Evolutionary conservation across 1,140 invertebrate genomes (phyloP).

Genomic region (Drosophila sp.): DNA sequence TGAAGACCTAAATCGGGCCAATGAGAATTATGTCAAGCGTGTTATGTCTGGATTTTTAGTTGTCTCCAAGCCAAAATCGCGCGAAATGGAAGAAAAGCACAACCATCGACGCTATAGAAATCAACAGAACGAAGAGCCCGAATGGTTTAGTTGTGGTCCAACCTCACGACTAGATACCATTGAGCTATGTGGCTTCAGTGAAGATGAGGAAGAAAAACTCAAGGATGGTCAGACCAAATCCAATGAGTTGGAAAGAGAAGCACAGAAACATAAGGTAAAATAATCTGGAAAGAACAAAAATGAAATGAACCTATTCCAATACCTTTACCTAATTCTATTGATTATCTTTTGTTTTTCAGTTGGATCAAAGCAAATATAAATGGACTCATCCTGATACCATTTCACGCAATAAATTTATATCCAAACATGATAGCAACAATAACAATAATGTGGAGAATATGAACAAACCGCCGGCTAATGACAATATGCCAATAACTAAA

Average conservation of each 20-base stretch:
- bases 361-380: slow-evolving; percentile 60
- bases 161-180: slow-evolving; percentile 78
- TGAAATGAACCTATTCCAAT: no score
- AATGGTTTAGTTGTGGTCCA: slow-evolving; percentile 81
- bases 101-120: slow-evolving; percentile 65
- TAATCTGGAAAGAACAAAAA: neutral
- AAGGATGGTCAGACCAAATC: slow-evolving; percentile 38
- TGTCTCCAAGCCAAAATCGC: slow-evolving; percentile 71
- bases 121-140: slow-evolving; percentile 67
- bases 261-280: slow-evolving; percentile 55
- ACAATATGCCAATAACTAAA: slow-evolving; percentile 53
- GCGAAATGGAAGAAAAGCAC: slow-evolving; percentile 66
- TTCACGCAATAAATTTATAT: slow-evolving; percentile 44
- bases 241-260: slow-evolving; percentile 32
- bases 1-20: slow-evolving; percentile 63
- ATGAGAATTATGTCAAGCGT: slow-evolving; percentile 79
- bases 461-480: slow-evolving; percentile 43
- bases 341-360: slow-evolving; percentile 20
- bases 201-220: slow-evolving; percentile 63
- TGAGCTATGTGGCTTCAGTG: slow-evolving; percentile 77
- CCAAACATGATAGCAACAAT: slow-evolving; percentile 62
- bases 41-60: slow-evolving; percentile 77
- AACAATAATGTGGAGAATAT: slow-evolving; percentile 58
- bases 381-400: slow-evolving; percentile 52
- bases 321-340: neutral